Percentiles rank a stretch among this genome's conserved stretches.
phyloP scores from a whole-genome alignment of 2,888 invertebrate genomes.

The Asteroscopus sphinx region DNA sequence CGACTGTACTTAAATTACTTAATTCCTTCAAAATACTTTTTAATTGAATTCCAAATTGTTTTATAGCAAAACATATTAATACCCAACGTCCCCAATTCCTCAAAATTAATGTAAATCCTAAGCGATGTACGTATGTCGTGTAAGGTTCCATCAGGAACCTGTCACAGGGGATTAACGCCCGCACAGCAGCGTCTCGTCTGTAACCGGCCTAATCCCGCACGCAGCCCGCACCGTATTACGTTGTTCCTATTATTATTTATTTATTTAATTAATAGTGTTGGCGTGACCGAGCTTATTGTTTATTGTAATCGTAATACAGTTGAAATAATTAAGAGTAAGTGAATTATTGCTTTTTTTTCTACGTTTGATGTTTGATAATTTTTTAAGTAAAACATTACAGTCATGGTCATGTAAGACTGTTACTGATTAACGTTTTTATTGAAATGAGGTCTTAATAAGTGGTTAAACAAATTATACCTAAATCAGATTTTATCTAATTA shows the following conservation, averaged over 20 bases:
- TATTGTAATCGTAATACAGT: constrained; percentile 25
- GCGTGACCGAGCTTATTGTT: constrained; percentile 35
- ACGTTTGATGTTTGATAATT: no score
- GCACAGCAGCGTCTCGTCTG: constrained; percentile 65
- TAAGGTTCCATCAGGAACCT: constrained; percentile 71
- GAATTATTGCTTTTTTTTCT: constrained; percentile 4
- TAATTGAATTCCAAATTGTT: neutral
- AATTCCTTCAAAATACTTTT: constrained; percentile 1
- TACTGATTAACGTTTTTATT: no score
- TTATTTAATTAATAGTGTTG: constrained; percentile 71
- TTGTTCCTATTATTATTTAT: constrained; percentile 55
- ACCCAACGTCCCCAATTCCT: constrained; percentile 17
- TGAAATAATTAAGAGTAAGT: constrained; percentile 31
- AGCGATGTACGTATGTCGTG: constrained; percentile 54
- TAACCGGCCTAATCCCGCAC: constrained; percentile 76
- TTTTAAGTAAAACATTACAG: no score
- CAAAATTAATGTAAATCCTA: constrained; percentile 54
- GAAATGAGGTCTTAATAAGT: no score
- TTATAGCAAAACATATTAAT: constrained; percentile 8
- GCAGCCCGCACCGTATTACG: constrained; percentile 79
- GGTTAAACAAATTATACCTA: no score
- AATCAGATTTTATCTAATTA: no score
- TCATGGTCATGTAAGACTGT: no score
- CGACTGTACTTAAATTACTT: no score
- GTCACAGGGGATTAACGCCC: constrained; percentile 80